Evolutionary conservation across 2,113 vertebrate species (phyloP), one percentile per base, ranked within the genome.

Genomic region (Numida meleagris): DNA sequence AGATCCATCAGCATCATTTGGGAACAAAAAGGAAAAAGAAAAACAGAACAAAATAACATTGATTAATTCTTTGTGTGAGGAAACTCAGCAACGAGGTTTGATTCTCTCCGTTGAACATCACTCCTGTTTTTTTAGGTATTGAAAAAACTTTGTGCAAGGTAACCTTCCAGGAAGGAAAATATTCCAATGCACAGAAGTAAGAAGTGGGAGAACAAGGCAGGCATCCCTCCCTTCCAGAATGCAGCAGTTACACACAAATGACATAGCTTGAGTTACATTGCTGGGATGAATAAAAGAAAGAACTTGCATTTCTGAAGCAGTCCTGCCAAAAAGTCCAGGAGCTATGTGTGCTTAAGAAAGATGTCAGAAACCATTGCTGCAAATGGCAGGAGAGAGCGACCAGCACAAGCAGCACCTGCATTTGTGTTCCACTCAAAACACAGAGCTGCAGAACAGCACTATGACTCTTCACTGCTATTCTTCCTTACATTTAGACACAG

Each of bases 221-320:
- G 82, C 57, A 91, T 91, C 78, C 74, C 75, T 94, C 34, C 33
- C 34, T 62, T 83, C 82, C 81, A 67, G 74, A 63, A 88, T 43
- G 79, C 4, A 85, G 20, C 6, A 6, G 80, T 51, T 91, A 93
- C 20, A 0, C 80, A 88, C 92, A 86, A 77, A 75, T 7, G 70
- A 94, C 48, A 81, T 43, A 80, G 85, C 71, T 90, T 88, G 73
- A 97, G 61, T 88, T 86, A 86, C 80, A 14, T 66, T 86, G 88
- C 62, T 94, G 62, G 24, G 66, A 78, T 90, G 86, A 90, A 88
- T 91, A 75, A 86, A 95, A 83, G n/a, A 88, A 93, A 89, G 70
- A 12, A 61, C 65, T 42, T 53, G 50, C 85, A 78, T 91, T 95
- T 86, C 70, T 89, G 82, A 74, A 86, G 33, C 19, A 24, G 40